Evolutionary conservation across 2,797 vertebrate species (phyloP).

Genomic region (Falco berigora): DNA sequence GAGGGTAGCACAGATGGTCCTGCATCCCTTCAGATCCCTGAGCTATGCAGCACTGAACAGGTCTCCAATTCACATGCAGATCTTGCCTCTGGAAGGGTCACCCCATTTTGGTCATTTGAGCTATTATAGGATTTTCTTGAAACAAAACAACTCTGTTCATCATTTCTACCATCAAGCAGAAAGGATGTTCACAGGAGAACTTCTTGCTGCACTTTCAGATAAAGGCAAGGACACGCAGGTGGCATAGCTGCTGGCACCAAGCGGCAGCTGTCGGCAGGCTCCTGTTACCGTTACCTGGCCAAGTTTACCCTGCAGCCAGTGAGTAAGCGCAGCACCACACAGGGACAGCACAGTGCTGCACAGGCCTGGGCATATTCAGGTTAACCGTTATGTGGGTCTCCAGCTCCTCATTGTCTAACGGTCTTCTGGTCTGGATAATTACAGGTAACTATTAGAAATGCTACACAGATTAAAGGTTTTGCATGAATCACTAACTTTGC

Average conservation of each 20-base stretch:
- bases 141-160: neutral
- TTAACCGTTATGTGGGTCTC: neutral
- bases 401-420: accelerated
- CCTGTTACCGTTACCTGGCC: neutral
- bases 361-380: neutral
- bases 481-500: neutral
- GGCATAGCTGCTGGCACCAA: accelerated
- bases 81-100: neutral
- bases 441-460: neutral
- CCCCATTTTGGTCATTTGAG: neutral
- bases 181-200: neutral
- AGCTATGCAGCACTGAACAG: neutral
- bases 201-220: neutral
- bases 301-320: neutral
- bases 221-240: neutral
- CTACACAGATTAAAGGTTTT: neutral
- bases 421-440: neutral
- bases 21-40: neutral
- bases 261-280: neutral
- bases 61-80: neutral
- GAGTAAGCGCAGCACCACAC: neutral
- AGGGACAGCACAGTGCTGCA: neutral
- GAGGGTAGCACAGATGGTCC: neutral
- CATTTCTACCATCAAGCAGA: neutral
- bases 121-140: neutral